A percentile compares a stretch with the other conserved stretches of the same genome.
These are phyloP conservation scores for Acipenser transmontanus DNA, from an alignment of 2,797 vertebrate species.

Conservation along the genomic window DNA sequence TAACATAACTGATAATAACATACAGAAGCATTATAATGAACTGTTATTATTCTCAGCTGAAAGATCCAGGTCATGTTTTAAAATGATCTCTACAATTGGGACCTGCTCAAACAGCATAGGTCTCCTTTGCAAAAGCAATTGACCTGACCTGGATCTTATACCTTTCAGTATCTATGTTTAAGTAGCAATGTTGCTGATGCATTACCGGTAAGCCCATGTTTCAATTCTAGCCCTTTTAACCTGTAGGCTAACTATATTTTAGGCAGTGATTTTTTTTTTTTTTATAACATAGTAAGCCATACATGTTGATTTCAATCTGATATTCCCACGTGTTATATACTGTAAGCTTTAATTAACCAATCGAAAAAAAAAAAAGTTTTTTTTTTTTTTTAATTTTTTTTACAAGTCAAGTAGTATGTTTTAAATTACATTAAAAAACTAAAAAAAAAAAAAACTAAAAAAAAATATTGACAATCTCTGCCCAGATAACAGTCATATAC, in stretches of 20 bases:
- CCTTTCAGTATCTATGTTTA: too few relatives aligned
- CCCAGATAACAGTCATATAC: too few relatives aligned
- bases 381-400: too few relatives aligned
- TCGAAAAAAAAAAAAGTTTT: background rate
- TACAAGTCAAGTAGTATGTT: constrained; percentile 14
- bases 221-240: too few relatives aligned
- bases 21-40: background rate
- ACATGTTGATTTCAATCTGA: background rate
- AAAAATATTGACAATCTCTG: constrained; percentile 14
- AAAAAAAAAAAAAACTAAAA: constrained; percentile 16
- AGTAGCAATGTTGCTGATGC: too few relatives aligned
- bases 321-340: too few relatives aligned
- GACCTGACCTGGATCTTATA: background rate
- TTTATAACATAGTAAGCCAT: background rate
- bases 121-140: background rate
- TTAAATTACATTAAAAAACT: background rate
- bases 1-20: too few relatives aligned
- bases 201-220: too few relatives aligned
- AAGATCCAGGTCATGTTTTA: background rate
- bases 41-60: background rate
- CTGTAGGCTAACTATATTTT: too few relatives aligned
- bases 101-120: background rate
- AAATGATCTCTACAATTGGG: background rate
- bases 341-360: constrained; percentile 12
- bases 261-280: background rate